Base-by-base conservation (phyloP, 2,888 invertebrate species). In the Lissonota sp. region DNA sequence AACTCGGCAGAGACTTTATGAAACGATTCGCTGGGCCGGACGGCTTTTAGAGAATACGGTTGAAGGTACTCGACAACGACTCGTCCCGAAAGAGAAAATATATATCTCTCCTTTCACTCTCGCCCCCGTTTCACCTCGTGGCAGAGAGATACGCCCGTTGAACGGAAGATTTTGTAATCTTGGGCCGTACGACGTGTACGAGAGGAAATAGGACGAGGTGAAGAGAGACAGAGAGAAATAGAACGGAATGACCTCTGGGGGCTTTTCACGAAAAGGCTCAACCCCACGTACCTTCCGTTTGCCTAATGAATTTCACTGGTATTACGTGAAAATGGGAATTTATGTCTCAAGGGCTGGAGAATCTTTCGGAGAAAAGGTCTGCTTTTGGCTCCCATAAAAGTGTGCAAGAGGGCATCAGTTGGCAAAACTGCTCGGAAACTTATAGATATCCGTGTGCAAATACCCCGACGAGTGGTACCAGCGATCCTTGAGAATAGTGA, bases 1-100 rank as follows among this genome's bases (percentile, higher is more conserved):
- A 37, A 16, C 67, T 42, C 76, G 26, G 26, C 26, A 64, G 60
- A 70, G 73, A 67, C 81, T 78, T 78, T 71, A 78, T 81, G 74
- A 74, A 81, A 81, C 70, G 70, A 81, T 81, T 69, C 78, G 63
- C 77, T 74, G 73, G 77, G 64, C 16, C 57, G 72, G 73, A 77
- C 70, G 60, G 78, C 70, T 70, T 81, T 74, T 70, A 78, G 74
- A 78, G 74, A 81, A 70, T 78, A 78, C 76, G 39, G 55, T 16
- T 63, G 40, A 62, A 78, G 74, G 78, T 78, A 81, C 74, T 81
- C 70, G 74, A 78, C 60, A 60, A 66, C 74, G 70, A 66, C 70
- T 78, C 64, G 69, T 44, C 42, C 67, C 42, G 12, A 37, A 53
- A 66, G 66, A 66, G 74, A 64, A 66, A 12, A 49, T 55, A 40